Evolutionary conservation across 2,797 vertebrate genomes (phyloP).

Genomic region (Macropodus opercularis): DNA sequence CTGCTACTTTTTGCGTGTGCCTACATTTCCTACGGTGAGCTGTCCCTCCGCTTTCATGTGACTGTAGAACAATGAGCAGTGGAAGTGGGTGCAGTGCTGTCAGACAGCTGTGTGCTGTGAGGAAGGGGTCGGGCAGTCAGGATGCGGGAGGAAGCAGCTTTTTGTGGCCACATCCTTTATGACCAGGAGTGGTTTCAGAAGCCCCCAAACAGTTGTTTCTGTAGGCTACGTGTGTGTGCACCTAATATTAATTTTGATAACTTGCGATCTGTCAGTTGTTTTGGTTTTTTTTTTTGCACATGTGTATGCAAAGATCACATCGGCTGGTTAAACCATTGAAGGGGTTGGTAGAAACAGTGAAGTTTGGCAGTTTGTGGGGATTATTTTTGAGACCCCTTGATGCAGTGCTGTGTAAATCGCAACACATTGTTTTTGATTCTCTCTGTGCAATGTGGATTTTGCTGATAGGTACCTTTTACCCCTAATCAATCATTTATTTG

Average conservation of each 20-base stretch:
- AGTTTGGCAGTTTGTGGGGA: neutral
- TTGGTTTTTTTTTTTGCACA: neutral
- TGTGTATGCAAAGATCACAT: neutral
- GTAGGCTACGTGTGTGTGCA: conserved; percentile 51
- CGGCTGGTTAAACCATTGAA: neutral
- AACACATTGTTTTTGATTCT: neutral
- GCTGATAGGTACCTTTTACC: neutral
- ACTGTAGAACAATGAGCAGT: conserved; percentile 71
- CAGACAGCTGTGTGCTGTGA: conserved; percentile 76
- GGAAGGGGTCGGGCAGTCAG: conserved; percentile 73
- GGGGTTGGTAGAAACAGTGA: neutral
- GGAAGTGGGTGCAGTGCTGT: conserved; percentile 68
- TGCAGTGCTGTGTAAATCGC: neutral
- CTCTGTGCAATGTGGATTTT: neutral
- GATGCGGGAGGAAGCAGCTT: conserved; percentile 80
- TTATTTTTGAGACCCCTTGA: neutral
- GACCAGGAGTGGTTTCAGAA: conserved; percentile 64
- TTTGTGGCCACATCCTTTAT: conserved; percentile 81
- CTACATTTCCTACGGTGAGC: conserved; percentile 29
- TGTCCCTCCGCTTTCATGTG: conserved; percentile 56
- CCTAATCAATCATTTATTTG: too few relatives aligned
- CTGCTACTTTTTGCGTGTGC: conserved; percentile 13
- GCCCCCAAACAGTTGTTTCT: conserved; percentile 75
- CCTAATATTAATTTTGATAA: too few relatives aligned
- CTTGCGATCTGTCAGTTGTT: conserved; percentile 6